These are phyloP conservation scores for Sesia apiformis DNA, from an alignment of 2,888 invertebrate species.

Conservation along the genomic window DNA sequence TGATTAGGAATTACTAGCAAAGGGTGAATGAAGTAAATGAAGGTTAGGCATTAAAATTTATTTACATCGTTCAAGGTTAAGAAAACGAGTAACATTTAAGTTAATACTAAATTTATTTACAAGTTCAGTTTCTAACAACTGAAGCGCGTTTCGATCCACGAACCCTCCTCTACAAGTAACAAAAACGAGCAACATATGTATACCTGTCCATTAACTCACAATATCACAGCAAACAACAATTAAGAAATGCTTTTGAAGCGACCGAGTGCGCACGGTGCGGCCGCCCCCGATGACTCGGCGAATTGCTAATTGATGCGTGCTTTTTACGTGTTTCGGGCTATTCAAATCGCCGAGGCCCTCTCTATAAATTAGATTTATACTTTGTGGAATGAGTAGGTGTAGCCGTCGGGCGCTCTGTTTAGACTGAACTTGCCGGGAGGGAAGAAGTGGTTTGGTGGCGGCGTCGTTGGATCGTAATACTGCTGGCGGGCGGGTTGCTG, in stretches of 20 bases:
- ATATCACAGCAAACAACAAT: conserved; percentile 73
- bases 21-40: too few species aligned
- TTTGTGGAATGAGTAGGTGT: conserved; percentile 88
- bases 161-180: conserved; percentile 38
- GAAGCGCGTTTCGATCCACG: conserved; percentile 32
- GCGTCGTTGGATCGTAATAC: conserved; percentile 77
- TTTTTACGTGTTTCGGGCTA: conserved; percentile 48
- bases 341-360: conserved; percentile 50
- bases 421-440: conserved; percentile 90
- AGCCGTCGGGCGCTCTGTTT: conserved; percentile 91
- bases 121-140: conserved; percentile 44
- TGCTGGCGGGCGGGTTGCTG: conserved; percentile 50
- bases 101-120: conserved; percentile 62
- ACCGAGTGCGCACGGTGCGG: conserved; percentile 30
- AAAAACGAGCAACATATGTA: conserved; percentile 48
- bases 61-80: neutral
- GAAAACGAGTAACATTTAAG: conserved; percentile 6
- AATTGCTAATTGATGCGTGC: conserved; percentile 58
- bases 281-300: conserved; percentile 59
- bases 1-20: too few species aligned
- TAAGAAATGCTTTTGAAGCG: conserved; percentile 62
- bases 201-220: conserved; percentile 66
- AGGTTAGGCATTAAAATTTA: neutral
- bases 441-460: conserved; percentile 83
- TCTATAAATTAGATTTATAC: conserved; percentile 54